Percentiles rank a stretch among this genome's conserved stretches.
phyloP scores from a whole-genome alignment of 1,140 invertebrate genomes.

The Drosophila lacertosa region DNA sequence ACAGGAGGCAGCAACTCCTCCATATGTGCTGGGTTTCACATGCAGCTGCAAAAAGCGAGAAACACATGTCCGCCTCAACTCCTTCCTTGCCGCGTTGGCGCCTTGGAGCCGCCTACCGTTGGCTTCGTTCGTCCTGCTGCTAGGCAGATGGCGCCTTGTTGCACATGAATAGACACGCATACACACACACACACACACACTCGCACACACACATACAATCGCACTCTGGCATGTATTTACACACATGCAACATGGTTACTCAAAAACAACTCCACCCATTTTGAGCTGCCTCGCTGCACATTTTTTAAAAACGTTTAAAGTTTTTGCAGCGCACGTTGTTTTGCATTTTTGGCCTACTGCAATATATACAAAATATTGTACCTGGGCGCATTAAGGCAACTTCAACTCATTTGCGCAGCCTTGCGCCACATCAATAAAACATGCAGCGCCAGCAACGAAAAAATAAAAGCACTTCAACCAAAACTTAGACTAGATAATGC shows the following conservation, averaged over 20 bases:
- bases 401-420: conserved; percentile 51
- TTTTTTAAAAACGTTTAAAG: conserved; percentile 50
- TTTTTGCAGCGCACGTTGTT: conserved; percentile 19
- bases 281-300: conserved; percentile 26
- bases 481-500: background rate
- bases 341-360: conserved; percentile 1
- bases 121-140: conserved; percentile 9
- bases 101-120: conserved; percentile 4
- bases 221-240: no score
- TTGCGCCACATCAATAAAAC: conserved; percentile 32
- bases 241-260: background rate
- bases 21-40: conserved; percentile 51
- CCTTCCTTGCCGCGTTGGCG: conserved; percentile 18
- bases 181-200: conserved; percentile 35
- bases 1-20: conserved; percentile 12
- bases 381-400: conserved; percentile 53
- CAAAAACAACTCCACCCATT: conserved; percentile 12
- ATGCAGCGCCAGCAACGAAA: background rate
- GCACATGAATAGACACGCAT: conserved; percentile 69
- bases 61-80: conserved; percentile 57
- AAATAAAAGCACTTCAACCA: background rate
- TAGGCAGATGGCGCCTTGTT: conserved; percentile 66
- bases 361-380: conserved; percentile 34
- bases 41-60: conserved; percentile 32
- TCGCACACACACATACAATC: conserved; percentile 1